Conservation (phyloP, 2,888 invertebrate species). For the Metallyticus violacea region DNA sequence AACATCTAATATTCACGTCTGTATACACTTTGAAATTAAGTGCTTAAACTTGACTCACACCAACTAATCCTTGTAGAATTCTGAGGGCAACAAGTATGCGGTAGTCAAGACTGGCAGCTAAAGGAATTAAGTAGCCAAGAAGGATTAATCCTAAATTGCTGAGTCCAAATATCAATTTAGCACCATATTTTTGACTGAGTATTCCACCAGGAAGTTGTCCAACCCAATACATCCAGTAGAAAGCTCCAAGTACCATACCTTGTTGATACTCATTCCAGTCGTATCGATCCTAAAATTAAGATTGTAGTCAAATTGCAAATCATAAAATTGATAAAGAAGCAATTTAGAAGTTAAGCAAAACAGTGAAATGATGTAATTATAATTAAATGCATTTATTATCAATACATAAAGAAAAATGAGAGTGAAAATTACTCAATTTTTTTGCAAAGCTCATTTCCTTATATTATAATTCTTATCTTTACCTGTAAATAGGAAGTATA, state of each 20-base stretch:
- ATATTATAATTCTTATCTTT: too few species aligned
- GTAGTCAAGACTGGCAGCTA: constrained; percentile 57
- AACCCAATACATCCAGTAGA: constrained; percentile 70
- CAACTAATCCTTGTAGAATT: constrained; percentile 64
- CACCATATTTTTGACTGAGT: constrained; percentile 65
- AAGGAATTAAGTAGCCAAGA: constrained; percentile 63
- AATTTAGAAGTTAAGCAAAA: not conserved
- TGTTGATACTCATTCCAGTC: constrained; percentile 65
- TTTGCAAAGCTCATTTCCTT: too few species aligned
- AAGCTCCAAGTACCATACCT: constrained; percentile 62
- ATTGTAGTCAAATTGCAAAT: not conserved
- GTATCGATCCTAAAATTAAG: constrained; percentile 43
- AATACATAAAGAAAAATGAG: not conserved
- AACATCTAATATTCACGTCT: too few species aligned
- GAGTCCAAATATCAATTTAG: constrained; percentile 66
- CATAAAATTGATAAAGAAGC: not conserved
- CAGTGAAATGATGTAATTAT: too few species aligned
- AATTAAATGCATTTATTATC: too few species aligned
- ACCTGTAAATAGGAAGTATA: not conserved
- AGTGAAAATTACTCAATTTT: not conserved
- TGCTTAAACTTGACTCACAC: constrained; percentile 50
- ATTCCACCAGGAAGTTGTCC: constrained; percentile 71
- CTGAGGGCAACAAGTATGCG: constrained; percentile 57
- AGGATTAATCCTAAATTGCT: constrained; percentile 62
- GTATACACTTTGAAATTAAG: not conserved